These are phyloP conservation scores for Epirrhoe tristata DNA, from an alignment of 2,888 invertebrate species.

Conservation along the genomic window DNA sequence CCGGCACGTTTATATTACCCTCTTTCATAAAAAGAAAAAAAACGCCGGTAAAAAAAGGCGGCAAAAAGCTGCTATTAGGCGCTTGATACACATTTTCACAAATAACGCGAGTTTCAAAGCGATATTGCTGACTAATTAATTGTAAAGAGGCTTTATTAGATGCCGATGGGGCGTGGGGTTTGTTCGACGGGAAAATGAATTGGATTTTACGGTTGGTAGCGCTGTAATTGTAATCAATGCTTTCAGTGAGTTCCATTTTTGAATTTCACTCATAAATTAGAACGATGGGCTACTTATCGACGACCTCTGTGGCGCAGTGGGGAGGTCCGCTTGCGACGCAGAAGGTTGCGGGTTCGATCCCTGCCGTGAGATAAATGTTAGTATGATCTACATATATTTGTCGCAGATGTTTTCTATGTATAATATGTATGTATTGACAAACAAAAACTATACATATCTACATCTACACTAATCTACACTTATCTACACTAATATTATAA, in stretches of 20 bases:
- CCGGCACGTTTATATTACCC: conserved; percentile 81
- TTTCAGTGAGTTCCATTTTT: conserved; percentile 26
- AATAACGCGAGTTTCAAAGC: conserved; percentile 66
- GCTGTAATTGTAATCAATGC: conserved; percentile 39
- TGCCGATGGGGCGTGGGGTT: conserved; percentile 63
- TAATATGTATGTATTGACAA: too few relatives aligned
- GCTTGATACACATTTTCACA: conserved; percentile 59
- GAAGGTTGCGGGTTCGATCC: too few relatives aligned
- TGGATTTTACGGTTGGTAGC: conserved; percentile 40
- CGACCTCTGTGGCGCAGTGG: too few relatives aligned
- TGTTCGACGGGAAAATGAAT: conserved; percentile 48
- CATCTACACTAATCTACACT: too few relatives aligned
- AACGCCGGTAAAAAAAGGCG: conserved; percentile 59
- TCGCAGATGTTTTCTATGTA: too few relatives aligned
- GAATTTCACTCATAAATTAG: conserved; percentile 7
- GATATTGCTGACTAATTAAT: conserved; percentile 81
- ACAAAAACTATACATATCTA: too few relatives aligned
- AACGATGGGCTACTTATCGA: too few relatives aligned
- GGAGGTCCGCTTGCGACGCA: too few relatives aligned
- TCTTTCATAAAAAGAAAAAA: conserved; percentile 71
- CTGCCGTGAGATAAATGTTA: too few relatives aligned
- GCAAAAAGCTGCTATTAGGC: conserved; percentile 68
- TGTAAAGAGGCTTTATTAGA: conserved; percentile 61
- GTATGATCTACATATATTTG: too few relatives aligned
- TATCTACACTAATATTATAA: too few relatives aligned